phyloP scores from a whole-genome alignment of 2,113 vertebrate genomes.

The Forbesichthys papilliferus region DNA sequence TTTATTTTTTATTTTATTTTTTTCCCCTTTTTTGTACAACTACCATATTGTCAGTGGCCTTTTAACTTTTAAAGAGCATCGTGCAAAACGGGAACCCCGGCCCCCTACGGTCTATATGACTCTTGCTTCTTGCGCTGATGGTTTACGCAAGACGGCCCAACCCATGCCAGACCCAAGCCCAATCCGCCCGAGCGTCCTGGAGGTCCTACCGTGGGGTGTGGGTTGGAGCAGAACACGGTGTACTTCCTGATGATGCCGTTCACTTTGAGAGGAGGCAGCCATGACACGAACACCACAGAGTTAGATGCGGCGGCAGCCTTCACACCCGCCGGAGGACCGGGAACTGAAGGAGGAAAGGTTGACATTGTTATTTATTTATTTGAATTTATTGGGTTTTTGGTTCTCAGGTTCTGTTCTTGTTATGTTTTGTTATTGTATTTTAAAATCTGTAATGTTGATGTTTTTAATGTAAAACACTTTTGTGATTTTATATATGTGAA shows the following conservation, averaged over 20 bases:
- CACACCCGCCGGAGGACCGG: constrained; percentile 90
- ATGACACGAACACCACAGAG: constrained; percentile 91
- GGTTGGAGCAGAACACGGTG: constrained; percentile 94
- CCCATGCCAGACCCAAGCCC: too few species aligned
- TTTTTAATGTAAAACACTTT: too few species aligned
- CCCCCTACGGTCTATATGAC: too few species aligned
- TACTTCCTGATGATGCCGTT: constrained; percentile 95
- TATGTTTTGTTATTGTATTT: too few species aligned
- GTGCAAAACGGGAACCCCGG: neutral
- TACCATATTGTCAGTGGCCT: neutral
- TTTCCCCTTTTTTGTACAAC: neutral
- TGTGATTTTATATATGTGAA: too few species aligned
- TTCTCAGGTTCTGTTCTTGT: too few species aligned
- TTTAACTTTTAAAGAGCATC: neutral
- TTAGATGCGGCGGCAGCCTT: constrained; percentile 91
- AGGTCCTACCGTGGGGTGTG: constrained; percentile 88
- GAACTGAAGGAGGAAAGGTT: constrained; percentile 75
- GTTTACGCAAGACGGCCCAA: neutral
- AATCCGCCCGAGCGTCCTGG: neutral
- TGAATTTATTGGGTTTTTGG: too few species aligned
- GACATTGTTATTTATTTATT: too few species aligned
- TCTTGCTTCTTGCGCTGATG: neutral
- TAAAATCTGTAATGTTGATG: too few species aligned
- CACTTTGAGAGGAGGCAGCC: constrained; percentile 92
- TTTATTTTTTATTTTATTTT: neutral